Base-by-base conservation (phyloP, 2,888 invertebrate species). In the Zeuzera pyrina region DNA sequence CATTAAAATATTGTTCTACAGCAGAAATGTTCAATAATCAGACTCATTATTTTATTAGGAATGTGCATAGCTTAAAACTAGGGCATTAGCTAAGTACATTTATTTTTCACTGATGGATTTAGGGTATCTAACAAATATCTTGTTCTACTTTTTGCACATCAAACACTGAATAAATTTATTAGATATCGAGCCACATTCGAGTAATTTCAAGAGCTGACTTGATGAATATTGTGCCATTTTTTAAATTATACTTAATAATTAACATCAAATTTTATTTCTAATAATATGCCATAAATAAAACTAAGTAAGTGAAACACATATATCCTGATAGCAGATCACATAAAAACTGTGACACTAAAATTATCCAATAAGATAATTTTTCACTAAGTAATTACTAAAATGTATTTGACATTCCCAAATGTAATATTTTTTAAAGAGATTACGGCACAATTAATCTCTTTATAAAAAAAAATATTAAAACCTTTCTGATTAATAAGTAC, bases 61-160 rank as follows among this genome's bases (percentile, higher is more conserved):
- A 78, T 79, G 81, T 81, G 79, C 74, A 68, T 54, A 71, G 68
- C 69, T 81, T 78, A 79, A 46, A 62, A 58, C 77, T 79, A 74
- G 47, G 58, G 66, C 49, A 49, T 55, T 52, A 56, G 52, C 49
- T 53, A 56, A 52, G 69, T 71, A 76, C 63, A 62, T 68, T 66
- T 65, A 49, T 45, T 45, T 52, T 52, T 49, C 55, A 57, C 52
- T 57, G 55, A 55, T 61, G 45, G 55, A 47, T 40, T n/a, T 47
- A 54, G 64, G 68, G 64, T 52, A 38, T 45, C 56, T 68, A 71
- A 71, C 58, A 38, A 49, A 45, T 51, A 56, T 52, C 37, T 52
- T 43, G 52, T 52, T 47, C 60, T 57, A 63, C 53, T 70, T 54
- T 61, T 57, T 64, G 41, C 40, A 70, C 64, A 66, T 52, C 52